Percentiles rank a stretch among this genome's conserved stretches.
phyloP scores from a whole-genome alignment of 2,888 invertebrate genomes.

The Baccha elongata region DNA sequence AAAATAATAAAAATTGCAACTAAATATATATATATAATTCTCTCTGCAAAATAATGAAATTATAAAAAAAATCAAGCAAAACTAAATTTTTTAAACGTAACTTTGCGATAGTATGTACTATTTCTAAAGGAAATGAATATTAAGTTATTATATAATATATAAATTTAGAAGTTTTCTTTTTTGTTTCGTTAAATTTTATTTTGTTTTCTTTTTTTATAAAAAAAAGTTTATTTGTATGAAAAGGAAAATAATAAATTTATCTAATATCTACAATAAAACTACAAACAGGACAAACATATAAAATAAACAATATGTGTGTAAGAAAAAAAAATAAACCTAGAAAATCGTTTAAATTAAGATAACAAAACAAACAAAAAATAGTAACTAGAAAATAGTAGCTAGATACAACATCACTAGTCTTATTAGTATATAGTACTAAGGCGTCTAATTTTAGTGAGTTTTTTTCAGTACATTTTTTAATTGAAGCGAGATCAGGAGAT shows the following conservation, averaged over 20 bases:
- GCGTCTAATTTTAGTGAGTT: too few relatives aligned
- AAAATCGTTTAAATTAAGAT: conserved; percentile 56
- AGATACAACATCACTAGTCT: too few relatives aligned
- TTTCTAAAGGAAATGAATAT: conserved; percentile 67
- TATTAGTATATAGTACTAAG: too few relatives aligned
- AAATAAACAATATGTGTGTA: conserved; percentile 55
- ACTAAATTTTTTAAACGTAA: conserved; percentile 50
- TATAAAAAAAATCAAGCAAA: conserved; percentile 42
- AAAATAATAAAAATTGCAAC: conserved; percentile 46
- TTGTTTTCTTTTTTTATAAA: conserved; percentile 42
- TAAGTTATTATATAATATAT: conserved; percentile 66
- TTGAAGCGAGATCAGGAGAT: too few relatives aligned
- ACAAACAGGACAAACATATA: conserved; percentile 20
- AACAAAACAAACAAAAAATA: conserved; percentile 32
- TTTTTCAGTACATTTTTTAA: too few relatives aligned
- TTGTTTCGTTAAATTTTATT: conserved; percentile 8
- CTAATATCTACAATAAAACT: conserved; percentile 1
- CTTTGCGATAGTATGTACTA: conserved; percentile 50
- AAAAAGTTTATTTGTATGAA: conserved; percentile 56
- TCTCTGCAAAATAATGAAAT: conserved; percentile 64
- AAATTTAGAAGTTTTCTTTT: conserved; percentile 61
- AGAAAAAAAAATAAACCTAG: conserved; percentile 47
- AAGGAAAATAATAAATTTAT: conserved; percentile 33
- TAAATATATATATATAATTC: conserved; percentile 34
- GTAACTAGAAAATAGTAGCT: too few relatives aligned